A percentile compares a stretch with the other conserved stretches of the same genome.
phyloP scores from a whole-genome alignment of 1,140 invertebrate species.

The Neuroterus valhalla region DNA sequence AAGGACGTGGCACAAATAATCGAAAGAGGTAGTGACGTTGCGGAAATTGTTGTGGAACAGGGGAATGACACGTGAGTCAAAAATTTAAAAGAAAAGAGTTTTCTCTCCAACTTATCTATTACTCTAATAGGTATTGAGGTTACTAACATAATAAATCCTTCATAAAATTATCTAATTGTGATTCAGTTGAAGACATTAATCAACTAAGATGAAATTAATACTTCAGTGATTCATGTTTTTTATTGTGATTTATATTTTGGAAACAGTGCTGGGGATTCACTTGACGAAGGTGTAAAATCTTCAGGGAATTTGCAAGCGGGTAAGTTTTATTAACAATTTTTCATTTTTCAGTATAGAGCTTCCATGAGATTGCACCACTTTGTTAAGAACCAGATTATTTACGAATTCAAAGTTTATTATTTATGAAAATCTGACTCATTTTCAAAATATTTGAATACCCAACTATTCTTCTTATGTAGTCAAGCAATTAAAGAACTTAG shows the following conservation, averaged over 20 bases:
- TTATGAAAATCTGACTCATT: too few relatives aligned
- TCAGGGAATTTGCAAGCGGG: conserved; percentile 14
- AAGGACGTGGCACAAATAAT: conserved; percentile 89
- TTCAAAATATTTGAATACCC: too few relatives aligned
- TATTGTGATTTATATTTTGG: background rate
- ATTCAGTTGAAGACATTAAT: too few relatives aligned
- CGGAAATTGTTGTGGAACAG: conserved; percentile 89
- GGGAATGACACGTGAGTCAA: conserved; percentile 80
- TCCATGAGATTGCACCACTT: background rate
- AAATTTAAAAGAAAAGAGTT: background rate
- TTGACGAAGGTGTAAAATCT: conserved; percentile 9
- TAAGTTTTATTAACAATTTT: conserved; percentile 2
- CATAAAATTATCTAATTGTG: too few relatives aligned
- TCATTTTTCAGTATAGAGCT: conserved; percentile 14
- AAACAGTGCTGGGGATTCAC: conserved; percentile 12
- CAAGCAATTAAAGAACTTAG: background rate
- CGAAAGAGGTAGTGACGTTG: conserved; percentile 87
- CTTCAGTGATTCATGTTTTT: background rate
- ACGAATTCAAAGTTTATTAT: too few relatives aligned
- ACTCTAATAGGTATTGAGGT: too few relatives aligned
- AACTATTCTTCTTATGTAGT: too few relatives aligned
- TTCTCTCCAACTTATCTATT: too few relatives aligned
- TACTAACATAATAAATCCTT: too few relatives aligned
- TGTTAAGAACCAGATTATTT: conserved; percentile 16
- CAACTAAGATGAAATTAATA: too few relatives aligned